A percentile compares a stretch with the other conserved stretches of the same genome.
Evolutionary conservation across 2,888 invertebrate species (phyloP).

Genomic region (Drymonia ruficornis): DNA sequence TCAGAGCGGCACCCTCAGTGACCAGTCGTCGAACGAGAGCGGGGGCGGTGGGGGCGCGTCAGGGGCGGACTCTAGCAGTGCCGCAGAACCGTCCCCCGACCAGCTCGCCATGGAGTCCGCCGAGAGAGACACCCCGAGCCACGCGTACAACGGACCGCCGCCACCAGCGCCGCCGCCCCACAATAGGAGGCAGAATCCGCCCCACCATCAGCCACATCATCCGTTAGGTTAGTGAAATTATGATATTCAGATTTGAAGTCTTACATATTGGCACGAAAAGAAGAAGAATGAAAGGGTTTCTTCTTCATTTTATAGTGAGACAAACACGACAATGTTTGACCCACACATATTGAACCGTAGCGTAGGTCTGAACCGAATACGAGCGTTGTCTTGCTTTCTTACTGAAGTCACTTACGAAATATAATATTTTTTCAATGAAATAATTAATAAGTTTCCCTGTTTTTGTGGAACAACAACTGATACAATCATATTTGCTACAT

Average conservation of each 20-base stretch:
- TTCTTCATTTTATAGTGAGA: too few relatives aligned
- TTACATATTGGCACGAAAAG: too few relatives aligned
- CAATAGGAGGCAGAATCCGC: slow-evolving; percentile 89
- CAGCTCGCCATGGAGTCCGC: slow-evolving; percentile 90
- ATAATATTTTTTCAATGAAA: too few relatives aligned
- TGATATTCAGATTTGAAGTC: background rate
- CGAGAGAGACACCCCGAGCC: slow-evolving; percentile 85
- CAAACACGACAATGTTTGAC: too few relatives aligned
- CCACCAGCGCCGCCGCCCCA: slow-evolving; percentile 87
- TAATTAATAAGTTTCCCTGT: too few relatives aligned
- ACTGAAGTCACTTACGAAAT: too few relatives aligned
- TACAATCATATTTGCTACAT: slow-evolving; percentile 7
- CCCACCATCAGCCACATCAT: slow-evolving; percentile 86
- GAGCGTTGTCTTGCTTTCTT: too few relatives aligned
- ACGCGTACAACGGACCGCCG: slow-evolving; percentile 80
- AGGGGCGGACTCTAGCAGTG: slow-evolving; percentile 83
- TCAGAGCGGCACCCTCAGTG: slow-evolving; percentile 73
- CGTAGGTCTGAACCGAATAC: too few relatives aligned
- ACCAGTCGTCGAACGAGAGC: slow-evolving; percentile 80
- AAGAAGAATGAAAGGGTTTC: too few relatives aligned
- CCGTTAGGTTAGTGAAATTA: slow-evolving; percentile 60
- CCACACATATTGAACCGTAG: too few relatives aligned
- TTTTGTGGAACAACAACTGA: background rate
- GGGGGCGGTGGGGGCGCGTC: slow-evolving; percentile 82
- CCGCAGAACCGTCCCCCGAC: slow-evolving; percentile 85